Evolutionary conservation across 2,113 vertebrate species (phyloP), one percentile per base, ranked within the genome.

Genomic region (Dendrocopos noguchii): DNA sequence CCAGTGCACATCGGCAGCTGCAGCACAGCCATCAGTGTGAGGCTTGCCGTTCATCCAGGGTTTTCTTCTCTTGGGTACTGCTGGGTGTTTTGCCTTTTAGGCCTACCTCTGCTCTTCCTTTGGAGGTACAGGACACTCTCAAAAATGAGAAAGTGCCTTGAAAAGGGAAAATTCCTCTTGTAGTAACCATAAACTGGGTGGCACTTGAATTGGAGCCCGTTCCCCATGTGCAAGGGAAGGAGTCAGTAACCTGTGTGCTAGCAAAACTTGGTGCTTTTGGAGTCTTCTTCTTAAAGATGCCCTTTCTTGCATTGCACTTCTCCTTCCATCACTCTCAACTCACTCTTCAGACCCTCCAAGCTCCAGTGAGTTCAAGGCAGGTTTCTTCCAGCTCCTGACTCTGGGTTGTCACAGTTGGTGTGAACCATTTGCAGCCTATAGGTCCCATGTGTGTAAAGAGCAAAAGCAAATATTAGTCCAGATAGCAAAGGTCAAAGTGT

Each of bases 401-500:
- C 70, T 7, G 12, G 20, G 22, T 92, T 88, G 93, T 90, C 87
- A 46, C 79, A 64, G 78, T 81, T 89, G 73, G 52, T 73, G 36
- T 19, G 71, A 86, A 72, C 88, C 80, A 66, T 92, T 94, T 44
- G 1, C 91, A 87, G 84, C 71, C 68, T 63, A 18, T 63, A 64
- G 75, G 84, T 80, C 42, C 42, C 61, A 64, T 53, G 56, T 93
- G 92, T 95, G 61, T 83, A 87, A 95, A 93, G 80, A 93, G 92
- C 36, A 73, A 87, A 95, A 90, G 92, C 90, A 93, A 97, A 94
- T 95, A 95, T 87, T 77, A 76, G 93, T 90, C 92, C 78, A 94
- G 96, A 97, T 95, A 95, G 83, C 66, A 86, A 84, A 94, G 95
- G 97, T 95, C 95, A 90, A 84, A 94, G 71, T 88, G 88, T 85